Base-by-base conservation (phyloP, 2,888 invertebrate genomes). In the Blera fallax region DNA sequence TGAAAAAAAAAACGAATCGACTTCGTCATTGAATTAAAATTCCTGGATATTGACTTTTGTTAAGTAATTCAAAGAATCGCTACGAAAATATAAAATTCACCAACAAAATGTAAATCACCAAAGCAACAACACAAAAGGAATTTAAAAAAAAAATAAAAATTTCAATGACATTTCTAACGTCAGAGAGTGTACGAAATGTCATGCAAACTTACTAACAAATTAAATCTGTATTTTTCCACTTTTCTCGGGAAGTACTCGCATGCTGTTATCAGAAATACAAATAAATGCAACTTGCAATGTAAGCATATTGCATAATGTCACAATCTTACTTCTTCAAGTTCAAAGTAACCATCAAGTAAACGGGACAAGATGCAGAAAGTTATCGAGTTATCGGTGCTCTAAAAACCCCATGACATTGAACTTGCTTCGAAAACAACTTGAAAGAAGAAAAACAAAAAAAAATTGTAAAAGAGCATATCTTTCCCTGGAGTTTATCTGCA, bases 341-440 rank as follows among this genome's bases (percentile, higher is more conserved):
- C 54, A 54, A 34, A 48, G 32, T 40, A 48, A 29, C 56, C 65
- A 67, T 48, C n/a, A n/a, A 32, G 7, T 18, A 29, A 18, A 8
- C 14, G 43, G 6, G 11, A 3, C 6, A n/a, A 0, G 34, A 27
- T 52, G 32, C 21, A 11, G 34, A 14, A 58, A 48, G 32, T 48
- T 24, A 58, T 29, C 58, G 14, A 11, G 34, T 67, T 67, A 67
- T 69, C 43, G 40, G 34, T 54, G 72, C 48, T 60, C 72, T 58
- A 11, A 34, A 72, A 72, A 72, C 37, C 60, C 14, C 27, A 27
- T 67, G 76, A 76, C 67, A 67, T 76, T 76, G 76, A 76, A 76
- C 76, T 76, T 76, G 58, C 32, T 16, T 37, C 43, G 24, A 32
- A 54, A 56, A 14, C 40, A 64, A 52, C 45, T 64, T 10, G 18